Percentiles rank a stretch among this genome's conserved stretches.
phyloP scores from a whole-genome alignment of 2,797 vertebrate species.

The Aselliscus stoliczkanus region DNA sequence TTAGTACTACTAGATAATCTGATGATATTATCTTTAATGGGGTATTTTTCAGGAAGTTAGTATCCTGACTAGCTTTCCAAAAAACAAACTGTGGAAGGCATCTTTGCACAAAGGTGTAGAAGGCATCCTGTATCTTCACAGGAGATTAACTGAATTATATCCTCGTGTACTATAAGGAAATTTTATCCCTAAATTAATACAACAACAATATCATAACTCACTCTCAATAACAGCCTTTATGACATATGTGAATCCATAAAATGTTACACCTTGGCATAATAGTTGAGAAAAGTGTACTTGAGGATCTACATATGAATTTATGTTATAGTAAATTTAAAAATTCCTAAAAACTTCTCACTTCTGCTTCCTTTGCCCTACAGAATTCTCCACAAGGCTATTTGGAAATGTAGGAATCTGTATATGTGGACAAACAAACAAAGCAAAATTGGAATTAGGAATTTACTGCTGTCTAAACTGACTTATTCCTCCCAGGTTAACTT shows the following conservation, averaged over 20 bases:
- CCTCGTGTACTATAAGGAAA: not conserved
- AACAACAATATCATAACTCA: not conserved
- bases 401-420: not conserved
- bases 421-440: not conserved
- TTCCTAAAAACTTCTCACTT: not conserved
- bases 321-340: not conserved
- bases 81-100: not conserved
- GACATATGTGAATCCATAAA: not conserved
- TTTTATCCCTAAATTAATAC: not conserved
- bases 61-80: not conserved
- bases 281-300: not conserved
- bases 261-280: rapidly evolving
- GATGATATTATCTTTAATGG: not conserved
- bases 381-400: not conserved
- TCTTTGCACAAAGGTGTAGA: not conserved
- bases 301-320: not conserved
- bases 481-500: too few species aligned
- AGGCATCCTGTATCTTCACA: not conserved
- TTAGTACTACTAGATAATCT: not conserved
- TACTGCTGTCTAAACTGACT: not conserved
- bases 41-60: not conserved
- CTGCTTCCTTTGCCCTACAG: not conserved
- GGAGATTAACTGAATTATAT: not conserved
- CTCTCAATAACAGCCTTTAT: not conserved
- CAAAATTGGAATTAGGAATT: not conserved